phyloP scores from a whole-genome alignment of 2,888 invertebrate species.

The Willowsia nigromaculata region DNA sequence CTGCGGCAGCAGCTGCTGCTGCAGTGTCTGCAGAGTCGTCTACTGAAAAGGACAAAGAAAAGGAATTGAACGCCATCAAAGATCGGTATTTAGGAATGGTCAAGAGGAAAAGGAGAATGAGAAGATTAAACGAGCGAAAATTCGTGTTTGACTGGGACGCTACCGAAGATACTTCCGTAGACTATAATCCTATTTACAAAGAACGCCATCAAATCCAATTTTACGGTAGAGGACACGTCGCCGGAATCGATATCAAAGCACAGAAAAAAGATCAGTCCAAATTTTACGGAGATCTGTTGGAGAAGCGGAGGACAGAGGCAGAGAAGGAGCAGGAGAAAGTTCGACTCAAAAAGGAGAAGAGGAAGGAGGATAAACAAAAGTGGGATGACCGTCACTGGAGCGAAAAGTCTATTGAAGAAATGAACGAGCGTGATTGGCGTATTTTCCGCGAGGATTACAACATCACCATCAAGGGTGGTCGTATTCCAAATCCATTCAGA shows the following conservation, averaged over 20 bases:
- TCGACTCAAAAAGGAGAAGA: conserved; percentile 93
- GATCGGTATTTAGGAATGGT: conserved; percentile 96
- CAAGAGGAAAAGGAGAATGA: conserved; percentile 94
- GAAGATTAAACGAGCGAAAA: conserved; percentile 97
- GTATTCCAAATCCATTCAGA: conserved; percentile 96
- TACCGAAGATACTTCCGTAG: conserved; percentile 97
- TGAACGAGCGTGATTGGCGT: conserved; percentile 99
- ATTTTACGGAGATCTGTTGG: conserved; percentile 97
- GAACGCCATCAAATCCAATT: conserved; percentile 87
- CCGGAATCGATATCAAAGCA: conserved; percentile 98
- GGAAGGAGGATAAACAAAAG: conserved; percentile 98
- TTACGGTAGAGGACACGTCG: conserved; percentile 98
- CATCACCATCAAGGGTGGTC: conserved; percentile 98
- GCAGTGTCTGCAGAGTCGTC: conserved; percentile 34
- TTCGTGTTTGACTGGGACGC: conserved; percentile 99
- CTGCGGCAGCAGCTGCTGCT: neutral
- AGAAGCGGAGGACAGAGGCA: conserved; percentile 95
- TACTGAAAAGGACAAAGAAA: conserved; percentile 90
- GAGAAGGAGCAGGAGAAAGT: conserved; percentile 98
- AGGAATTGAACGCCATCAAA: conserved; percentile 96
- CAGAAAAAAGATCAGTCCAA: conserved; percentile 97
- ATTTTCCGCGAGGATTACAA: conserved; percentile 99
- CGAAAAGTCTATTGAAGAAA: conserved; percentile 94
- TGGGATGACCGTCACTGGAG: conserved; percentile 99
- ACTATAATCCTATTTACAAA: conserved; percentile 97